These are phyloP conservation scores for Rhinella marina DNA, from an alignment of 2,797 vertebrate species.

Conservation along the genomic window DNA sequence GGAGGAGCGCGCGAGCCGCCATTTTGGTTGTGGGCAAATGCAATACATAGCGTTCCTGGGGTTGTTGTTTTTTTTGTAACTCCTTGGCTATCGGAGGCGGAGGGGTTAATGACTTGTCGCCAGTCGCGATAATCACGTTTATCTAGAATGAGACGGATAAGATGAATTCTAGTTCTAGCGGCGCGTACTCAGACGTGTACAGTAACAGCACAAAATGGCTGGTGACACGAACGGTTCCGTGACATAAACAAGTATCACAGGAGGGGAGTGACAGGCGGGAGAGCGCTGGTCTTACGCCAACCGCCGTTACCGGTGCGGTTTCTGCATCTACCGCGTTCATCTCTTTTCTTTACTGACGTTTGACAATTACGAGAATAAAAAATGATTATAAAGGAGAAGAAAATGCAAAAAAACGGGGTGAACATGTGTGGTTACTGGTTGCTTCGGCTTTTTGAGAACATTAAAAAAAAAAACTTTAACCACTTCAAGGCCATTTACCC, in stretches of 20 bases:
- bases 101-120: not conserved
- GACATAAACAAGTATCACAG: conserved; percentile 31
- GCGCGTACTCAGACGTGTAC: no score
- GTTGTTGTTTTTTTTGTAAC: not conserved
- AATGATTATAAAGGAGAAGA: no score
- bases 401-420: not conserved
- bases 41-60: not conserved
- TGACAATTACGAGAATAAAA: no score
- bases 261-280: conserved; percentile 45
- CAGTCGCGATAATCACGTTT: not conserved
- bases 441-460: no score
- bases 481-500: no score
- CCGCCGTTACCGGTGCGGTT: no score
- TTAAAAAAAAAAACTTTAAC: no score
- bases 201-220: conserved; percentile 41
- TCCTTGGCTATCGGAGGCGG: not conserved
- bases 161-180: not conserved
- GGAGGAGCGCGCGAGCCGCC: not conserved
- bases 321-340: no score
- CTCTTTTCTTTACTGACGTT: no score
- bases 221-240: conserved; percentile 34
- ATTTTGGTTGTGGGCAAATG: conserved; percentile 48
- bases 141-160: no score
- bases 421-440: no score
- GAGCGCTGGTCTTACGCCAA: not conserved